Conservation (phyloP, 1,140 invertebrate species). For the Orussus abietinus region DNA sequence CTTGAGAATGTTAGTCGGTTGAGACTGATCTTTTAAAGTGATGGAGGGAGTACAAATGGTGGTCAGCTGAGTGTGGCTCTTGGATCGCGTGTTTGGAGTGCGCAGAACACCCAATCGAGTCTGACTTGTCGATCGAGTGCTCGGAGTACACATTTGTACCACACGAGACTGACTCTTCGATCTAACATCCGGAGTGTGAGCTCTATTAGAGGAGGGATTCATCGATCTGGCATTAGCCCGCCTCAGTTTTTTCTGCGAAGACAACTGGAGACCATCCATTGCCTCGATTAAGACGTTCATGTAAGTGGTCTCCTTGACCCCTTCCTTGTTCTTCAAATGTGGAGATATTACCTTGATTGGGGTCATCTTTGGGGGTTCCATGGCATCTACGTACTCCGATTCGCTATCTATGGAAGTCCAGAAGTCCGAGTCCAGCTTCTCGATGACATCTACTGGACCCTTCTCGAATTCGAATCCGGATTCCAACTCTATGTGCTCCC, state of each 20-base stretch:
- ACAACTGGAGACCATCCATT: conserved; percentile 27
- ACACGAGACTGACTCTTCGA: too few species aligned
- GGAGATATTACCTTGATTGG: conserved; percentile 25
- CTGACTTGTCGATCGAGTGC: too few species aligned
- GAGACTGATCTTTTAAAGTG: too few species aligned
- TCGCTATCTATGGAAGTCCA: conserved; percentile 11
- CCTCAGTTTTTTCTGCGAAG: conserved; percentile 9
- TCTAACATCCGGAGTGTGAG: conserved; percentile 23
- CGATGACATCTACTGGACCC: neutral
- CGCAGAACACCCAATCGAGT: too few species aligned
- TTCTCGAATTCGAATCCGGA: conserved; percentile 9
- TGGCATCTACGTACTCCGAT: conserved; percentile 18
- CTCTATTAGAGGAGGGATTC: conserved; percentile 16
- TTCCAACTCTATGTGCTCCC: conserved; percentile 17
- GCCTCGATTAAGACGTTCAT: conserved; percentile 30
- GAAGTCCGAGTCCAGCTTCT: neutral
- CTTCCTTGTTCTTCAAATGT: conserved; percentile 20
- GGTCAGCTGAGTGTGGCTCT: too few species aligned
- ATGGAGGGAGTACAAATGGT: too few species aligned
- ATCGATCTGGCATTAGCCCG: conserved; percentile 18
- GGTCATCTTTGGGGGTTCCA: conserved; percentile 26
- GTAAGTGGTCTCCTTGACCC: conserved; percentile 25
- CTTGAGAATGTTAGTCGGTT: too few species aligned
- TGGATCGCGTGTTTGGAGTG: too few species aligned
- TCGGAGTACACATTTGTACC: too few species aligned